phyloP scores from a whole-genome alignment of 2,888 invertebrate species.

The Drosophila anomelani region DNA sequence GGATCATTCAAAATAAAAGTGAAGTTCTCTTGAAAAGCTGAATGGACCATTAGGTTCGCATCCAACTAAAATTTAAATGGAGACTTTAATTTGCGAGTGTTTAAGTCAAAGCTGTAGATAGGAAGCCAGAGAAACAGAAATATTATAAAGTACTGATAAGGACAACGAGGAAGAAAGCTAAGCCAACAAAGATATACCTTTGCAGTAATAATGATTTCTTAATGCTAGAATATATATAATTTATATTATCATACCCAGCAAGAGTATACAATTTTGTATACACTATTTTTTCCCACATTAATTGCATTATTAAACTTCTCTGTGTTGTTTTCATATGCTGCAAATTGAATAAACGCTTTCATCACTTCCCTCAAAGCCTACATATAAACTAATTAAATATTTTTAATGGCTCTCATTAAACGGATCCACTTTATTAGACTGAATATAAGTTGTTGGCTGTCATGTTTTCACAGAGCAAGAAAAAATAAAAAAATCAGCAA shows the following conservation, averaged over 20 bases:
- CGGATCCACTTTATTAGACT: background rate
- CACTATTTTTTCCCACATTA: background rate
- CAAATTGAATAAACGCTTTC: background rate
- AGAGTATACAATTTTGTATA: background rate
- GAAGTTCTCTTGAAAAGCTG: background rate
- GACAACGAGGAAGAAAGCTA: background rate
- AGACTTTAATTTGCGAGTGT: background rate
- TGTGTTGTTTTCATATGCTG: background rate
- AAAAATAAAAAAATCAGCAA: background rate
- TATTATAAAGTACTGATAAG: background rate
- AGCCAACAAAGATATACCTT: no score
- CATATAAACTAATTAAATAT: constrained; percentile 2
- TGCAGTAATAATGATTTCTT: no score
- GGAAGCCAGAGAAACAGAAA: no score
- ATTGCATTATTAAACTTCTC: background rate
- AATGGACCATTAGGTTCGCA: background rate
- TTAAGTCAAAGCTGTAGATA: background rate
- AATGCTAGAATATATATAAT: no score
- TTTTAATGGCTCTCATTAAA: background rate
- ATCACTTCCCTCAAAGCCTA: background rate
- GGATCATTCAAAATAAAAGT: constrained; percentile 3
- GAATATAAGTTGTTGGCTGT: background rate
- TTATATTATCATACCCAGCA: background rate
- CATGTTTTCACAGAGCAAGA: background rate
- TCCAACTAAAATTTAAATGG: background rate